Evolutionary conservation across 2,797 vertebrate species (phyloP).

Genomic region (Crocodylus rhombifer): DNA sequence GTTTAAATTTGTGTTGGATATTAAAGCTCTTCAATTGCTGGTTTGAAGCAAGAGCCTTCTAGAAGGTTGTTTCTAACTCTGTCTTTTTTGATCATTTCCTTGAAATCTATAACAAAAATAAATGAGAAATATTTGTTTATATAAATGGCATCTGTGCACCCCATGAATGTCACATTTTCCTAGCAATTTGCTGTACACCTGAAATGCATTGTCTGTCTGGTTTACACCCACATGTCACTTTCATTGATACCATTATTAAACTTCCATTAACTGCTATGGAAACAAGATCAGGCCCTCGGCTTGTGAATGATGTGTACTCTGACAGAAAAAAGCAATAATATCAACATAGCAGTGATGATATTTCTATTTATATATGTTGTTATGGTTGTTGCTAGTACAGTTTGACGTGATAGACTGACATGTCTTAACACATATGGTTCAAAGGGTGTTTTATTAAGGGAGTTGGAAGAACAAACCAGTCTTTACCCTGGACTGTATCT

Average conservation of each 20-base stretch:
- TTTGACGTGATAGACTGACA: not conserved
- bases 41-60: not conserved
- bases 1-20: not conserved
- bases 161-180: not conserved
- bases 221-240: not conserved
- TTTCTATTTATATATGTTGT: fast-evolving
- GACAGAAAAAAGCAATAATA: fast-evolving
- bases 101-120: not conserved
- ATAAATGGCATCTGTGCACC: not conserved
- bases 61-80: not conserved
- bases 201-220: not conserved
- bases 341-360: fast-evolving
- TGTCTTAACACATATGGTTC: fast-evolving
- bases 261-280: not conserved
- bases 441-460: not conserved
- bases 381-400: not conserved
- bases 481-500: not conserved
- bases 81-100: not conserved
- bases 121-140: not conserved
- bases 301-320: fast-evolving
- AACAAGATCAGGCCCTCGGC: not conserved
- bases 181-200: not conserved
- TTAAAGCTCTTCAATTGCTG: not conserved
- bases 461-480: fast-evolving
- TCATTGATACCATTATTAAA: not conserved